phyloP scores from a whole-genome alignment of 2,113 vertebrate species.

The Coturnix japonica region DNA sequence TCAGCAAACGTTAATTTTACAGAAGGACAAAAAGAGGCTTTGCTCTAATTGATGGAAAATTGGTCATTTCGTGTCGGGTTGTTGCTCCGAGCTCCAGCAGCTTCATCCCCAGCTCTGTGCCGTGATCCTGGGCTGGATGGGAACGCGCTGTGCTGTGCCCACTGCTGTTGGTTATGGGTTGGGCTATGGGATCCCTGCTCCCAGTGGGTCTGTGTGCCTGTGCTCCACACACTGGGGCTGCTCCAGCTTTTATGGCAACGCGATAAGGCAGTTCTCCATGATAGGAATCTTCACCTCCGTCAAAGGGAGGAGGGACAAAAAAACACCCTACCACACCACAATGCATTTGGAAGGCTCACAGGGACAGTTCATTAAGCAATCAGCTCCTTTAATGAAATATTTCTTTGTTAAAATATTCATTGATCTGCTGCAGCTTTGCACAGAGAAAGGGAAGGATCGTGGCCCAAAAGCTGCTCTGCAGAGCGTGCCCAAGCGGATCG shows the following conservation, averaged over 20 bases:
- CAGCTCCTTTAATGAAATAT: constrained; percentile 82
- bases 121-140: neutral
- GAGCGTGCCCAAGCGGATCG: constrained; percentile 26
- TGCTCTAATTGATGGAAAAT: constrained; percentile 74
- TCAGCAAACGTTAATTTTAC: constrained; percentile 64
- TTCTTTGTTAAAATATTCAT: constrained; percentile 84
- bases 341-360: constrained; percentile 76
- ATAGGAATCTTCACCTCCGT: constrained; percentile 73
- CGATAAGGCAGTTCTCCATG: constrained; percentile 70
- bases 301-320: constrained; percentile 39
- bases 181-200: neutral
- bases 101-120: neutral
- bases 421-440: constrained; percentile 69
- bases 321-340: neutral
- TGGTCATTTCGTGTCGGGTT: constrained; percentile 64
- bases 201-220: rapidly evolving
- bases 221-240: constrained; percentile 53
- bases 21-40: constrained; percentile 33
- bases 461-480: constrained; percentile 43
- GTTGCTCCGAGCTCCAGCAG: neutral
- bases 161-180: neutral
- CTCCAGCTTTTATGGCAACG: constrained; percentile 78
- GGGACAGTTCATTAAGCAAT: constrained; percentile 85
- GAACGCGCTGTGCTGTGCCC: rapidly evolving
- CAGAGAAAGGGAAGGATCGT: constrained; percentile 41